Percentiles rank a stretch among this genome's conserved stretches.
Conservation (phyloP, 1,140 invertebrate species). For the Pantala flavescens region DNA sequence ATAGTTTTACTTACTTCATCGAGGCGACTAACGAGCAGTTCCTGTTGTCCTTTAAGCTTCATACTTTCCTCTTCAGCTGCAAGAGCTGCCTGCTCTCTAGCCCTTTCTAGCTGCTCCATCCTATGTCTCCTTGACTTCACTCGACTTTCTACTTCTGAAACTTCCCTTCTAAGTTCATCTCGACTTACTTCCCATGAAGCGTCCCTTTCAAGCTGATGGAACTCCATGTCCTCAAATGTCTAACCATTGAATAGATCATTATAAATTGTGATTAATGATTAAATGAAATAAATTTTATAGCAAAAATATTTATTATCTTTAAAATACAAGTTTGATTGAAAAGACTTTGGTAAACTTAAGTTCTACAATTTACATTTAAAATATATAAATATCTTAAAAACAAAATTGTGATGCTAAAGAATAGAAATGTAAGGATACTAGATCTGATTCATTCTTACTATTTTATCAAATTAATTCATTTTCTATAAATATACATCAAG, state of each 20-base stretch:
- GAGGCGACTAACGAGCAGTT: constrained; percentile 46
- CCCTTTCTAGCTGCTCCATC: constrained; percentile 53
- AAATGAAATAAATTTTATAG: neutral
- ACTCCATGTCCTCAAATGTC: constrained; percentile 85
- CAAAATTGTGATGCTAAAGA: too few species aligned
- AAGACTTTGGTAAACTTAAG: too few species aligned
- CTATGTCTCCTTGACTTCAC: constrained; percentile 51
- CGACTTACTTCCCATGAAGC: constrained; percentile 67
- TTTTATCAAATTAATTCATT: too few species aligned
- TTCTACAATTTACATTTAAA: too few species aligned
- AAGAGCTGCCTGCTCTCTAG: constrained; percentile 48
- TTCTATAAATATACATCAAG: too few species aligned
- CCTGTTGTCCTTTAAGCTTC: constrained; percentile 48
- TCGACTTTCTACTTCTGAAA: constrained; percentile 52
- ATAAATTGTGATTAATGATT: constrained; percentile 44
- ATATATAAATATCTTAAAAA: too few species aligned
- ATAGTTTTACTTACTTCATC: constrained; percentile 40
- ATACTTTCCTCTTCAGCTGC: constrained; percentile 51
- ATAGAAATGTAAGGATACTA: too few species aligned
- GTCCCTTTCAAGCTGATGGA: constrained; percentile 84
- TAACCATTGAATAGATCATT: constrained; percentile 34
- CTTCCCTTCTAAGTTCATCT: constrained; percentile 70
- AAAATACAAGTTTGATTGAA: too few species aligned
- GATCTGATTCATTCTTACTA: too few species aligned
- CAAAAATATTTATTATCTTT: neutral